These are phyloP conservation scores for Bagarius yarrelli DNA, from an alignment of 2,113 vertebrate species.

Conservation along the genomic window DNA sequence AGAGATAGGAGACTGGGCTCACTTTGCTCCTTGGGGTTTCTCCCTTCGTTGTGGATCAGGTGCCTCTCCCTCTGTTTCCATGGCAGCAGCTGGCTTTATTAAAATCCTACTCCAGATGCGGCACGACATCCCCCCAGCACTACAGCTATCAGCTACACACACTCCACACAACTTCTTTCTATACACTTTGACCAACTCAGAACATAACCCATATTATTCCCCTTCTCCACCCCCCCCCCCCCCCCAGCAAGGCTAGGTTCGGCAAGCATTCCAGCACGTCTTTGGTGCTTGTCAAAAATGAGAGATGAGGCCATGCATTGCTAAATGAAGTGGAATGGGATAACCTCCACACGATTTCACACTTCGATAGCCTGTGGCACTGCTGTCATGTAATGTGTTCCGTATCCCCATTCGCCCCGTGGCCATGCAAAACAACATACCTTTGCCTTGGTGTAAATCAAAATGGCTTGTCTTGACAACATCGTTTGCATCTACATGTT, in stretches of 20 bases:
- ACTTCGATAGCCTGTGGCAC: slow-evolving; percentile 66
- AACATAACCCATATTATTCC: not conserved
- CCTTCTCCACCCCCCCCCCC: slow-evolving; percentile 34
- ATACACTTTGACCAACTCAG: slow-evolving; percentile 30
- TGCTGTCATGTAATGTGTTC: slow-evolving; percentile 37
- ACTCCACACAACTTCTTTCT: slow-evolving; percentile 31
- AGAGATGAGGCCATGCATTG: slow-evolving; percentile 70
- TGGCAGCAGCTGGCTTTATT: slow-evolving; percentile 74
- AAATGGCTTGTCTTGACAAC: slow-evolving; percentile 31
- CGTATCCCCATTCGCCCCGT: slow-evolving; percentile 4
- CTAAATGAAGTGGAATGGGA: slow-evolving; percentile 75
- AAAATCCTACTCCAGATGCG: slow-evolving; percentile 65
- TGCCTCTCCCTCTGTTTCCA: slow-evolving; percentile 74
- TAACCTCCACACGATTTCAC: slow-evolving; percentile 72
- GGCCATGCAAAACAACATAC: slow-evolving; percentile 39
- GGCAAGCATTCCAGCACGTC: slow-evolving; percentile 54
- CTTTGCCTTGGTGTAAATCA: slow-evolving; percentile 24
- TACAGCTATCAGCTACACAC: slow-evolving; percentile 13
- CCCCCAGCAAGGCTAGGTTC: slow-evolving; percentile 37
- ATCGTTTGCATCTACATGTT: not conserved
- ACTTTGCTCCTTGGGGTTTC: slow-evolving; percentile 48
- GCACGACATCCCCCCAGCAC: slow-evolving; percentile 33
- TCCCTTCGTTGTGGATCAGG: slow-evolving; percentile 61
- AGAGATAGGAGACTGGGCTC: slow-evolving; percentile 25
- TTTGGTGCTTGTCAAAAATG: slow-evolving; percentile 75